Conservation (phyloP, 1,140 invertebrate genomes). For the Rhynchophorus ferrugineus region DNA sequence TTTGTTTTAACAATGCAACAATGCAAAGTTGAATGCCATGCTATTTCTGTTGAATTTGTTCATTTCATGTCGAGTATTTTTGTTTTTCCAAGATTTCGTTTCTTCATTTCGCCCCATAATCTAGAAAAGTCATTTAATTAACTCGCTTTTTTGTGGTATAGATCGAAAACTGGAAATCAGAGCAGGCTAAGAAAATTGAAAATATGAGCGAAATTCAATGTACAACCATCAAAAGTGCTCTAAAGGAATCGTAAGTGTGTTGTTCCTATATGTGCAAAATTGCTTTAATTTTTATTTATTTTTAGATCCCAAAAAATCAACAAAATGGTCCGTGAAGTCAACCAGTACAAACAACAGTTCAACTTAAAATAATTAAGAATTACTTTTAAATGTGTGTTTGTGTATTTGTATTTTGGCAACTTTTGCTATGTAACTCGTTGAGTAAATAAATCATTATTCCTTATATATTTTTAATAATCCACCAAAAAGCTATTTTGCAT, state of each 20-base stretch:
- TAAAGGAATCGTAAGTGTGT: constrained; percentile 46
- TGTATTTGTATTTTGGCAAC: too few relatives aligned
- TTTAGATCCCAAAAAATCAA: constrained; percentile 34
- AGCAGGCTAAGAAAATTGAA: constrained; percentile 44
- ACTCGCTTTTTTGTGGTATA: constrained; percentile 29
- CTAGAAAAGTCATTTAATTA: too few relatives aligned
- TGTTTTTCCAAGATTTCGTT: background rate
- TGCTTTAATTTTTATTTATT: constrained; percentile 16
- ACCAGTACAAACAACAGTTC: constrained; percentile 25
- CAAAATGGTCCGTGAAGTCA: constrained; percentile 36
- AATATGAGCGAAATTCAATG: constrained; percentile 45
- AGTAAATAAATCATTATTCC: too few relatives aligned
- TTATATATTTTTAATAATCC: too few relatives aligned
- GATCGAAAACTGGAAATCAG: constrained; percentile 44
- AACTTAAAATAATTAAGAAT: too few relatives aligned
- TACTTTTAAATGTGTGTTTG: too few relatives aligned
- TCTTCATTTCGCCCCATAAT: too few relatives aligned
- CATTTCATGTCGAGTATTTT: background rate
- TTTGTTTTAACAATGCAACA: too few relatives aligned
- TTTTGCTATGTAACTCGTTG: too few relatives aligned
- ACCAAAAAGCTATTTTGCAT: too few relatives aligned
- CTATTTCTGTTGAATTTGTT: constrained; percentile 8
- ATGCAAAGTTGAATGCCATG: too few relatives aligned
- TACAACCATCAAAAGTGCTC: constrained; percentile 45
- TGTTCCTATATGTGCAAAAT: background rate